Evolutionary conservation across 2,797 vertebrate genomes (phyloP).

Genomic region (Phoxinus dragarum): DNA sequence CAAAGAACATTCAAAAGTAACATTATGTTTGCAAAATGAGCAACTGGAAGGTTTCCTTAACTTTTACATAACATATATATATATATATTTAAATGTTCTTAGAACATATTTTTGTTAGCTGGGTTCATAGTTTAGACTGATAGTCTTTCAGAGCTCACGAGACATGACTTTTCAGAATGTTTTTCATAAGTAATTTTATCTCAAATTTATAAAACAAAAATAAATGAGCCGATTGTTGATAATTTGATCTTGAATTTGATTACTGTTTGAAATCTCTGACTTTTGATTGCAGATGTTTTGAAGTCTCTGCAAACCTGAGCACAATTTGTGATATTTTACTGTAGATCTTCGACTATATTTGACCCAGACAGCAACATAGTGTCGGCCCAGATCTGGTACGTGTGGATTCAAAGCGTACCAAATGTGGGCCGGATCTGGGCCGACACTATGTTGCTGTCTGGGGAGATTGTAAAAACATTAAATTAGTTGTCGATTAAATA

Average conservation of each 20-base stretch:
- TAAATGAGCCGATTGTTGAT: neutral
- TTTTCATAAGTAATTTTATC: neutral
- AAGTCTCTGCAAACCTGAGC: neutral
- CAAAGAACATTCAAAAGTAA: neutral
- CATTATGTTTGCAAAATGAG: neutral
- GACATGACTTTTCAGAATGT: neutral
- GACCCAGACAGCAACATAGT: too few species aligned
- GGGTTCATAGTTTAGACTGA: neutral
- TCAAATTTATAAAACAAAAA: neutral
- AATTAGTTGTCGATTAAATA: neutral
- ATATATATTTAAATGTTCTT: neutral
- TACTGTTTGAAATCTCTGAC: neutral
- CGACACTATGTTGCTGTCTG: too few species aligned
- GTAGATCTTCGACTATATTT: neutral
- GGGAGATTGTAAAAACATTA: neutral
- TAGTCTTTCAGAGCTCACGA: slow-evolving; percentile 7
- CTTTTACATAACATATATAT: too few species aligned
- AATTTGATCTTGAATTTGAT: neutral
- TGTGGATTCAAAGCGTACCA: too few species aligned
- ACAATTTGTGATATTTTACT: neutral
- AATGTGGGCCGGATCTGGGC: too few species aligned
- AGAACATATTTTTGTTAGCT: slow-evolving; percentile 4
- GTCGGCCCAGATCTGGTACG: too few species aligned
- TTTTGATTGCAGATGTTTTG: neutral
- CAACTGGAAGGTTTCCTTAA: neutral